A percentile compares a stretch with the other conserved stretches of the same genome.
Evolutionary conservation across 2,797 vertebrate species (phyloP).

Genomic region (Ctenochaetus hawaiiensis): DNA sequence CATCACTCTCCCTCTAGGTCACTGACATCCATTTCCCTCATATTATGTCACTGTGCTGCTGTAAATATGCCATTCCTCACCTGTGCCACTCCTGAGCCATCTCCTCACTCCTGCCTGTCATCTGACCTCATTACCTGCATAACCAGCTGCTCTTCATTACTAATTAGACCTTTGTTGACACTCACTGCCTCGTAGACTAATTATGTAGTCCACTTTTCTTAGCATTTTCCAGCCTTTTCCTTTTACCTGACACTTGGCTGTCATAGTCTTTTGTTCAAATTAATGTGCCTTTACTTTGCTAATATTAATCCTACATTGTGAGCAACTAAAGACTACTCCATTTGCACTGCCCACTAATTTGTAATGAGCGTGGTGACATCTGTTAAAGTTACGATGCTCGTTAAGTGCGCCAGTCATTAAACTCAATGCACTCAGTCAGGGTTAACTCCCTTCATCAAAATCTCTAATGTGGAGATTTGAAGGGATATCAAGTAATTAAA

Average conservation of each 20-base stretch:
- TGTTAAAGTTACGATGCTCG: conserved; percentile 8
- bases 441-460: conserved; percentile 9
- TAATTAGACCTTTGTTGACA: conserved; percentile 26
- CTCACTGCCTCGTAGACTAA: background rate
- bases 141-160: conserved; percentile 15
- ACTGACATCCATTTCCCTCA: background rate
- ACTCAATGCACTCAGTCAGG: conserved; percentile 3
- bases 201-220: background rate
- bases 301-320: conserved; percentile 6
- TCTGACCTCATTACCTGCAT: conserved; percentile 25
- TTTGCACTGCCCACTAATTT: background rate
- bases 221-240: background rate
- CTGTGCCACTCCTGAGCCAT: conserved; percentile 3
- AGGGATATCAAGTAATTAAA: conserved; percentile 14
- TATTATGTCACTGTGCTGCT: conserved; percentile 3
- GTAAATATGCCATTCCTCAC: background rate
- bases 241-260: background rate
- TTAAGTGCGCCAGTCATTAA: conserved; percentile 18
- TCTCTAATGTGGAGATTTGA: conserved; percentile 6
- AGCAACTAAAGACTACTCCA: no score
- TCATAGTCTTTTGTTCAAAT: background rate
- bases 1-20: background rate
- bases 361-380: conserved; percentile 32
- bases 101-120: conserved; percentile 15
- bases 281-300: background rate